A percentile compares a stretch with the other conserved stretches of the same genome.
Conservation (phyloP, 2,113 vertebrate genomes). For the Oreochromis niloticus region DNA sequence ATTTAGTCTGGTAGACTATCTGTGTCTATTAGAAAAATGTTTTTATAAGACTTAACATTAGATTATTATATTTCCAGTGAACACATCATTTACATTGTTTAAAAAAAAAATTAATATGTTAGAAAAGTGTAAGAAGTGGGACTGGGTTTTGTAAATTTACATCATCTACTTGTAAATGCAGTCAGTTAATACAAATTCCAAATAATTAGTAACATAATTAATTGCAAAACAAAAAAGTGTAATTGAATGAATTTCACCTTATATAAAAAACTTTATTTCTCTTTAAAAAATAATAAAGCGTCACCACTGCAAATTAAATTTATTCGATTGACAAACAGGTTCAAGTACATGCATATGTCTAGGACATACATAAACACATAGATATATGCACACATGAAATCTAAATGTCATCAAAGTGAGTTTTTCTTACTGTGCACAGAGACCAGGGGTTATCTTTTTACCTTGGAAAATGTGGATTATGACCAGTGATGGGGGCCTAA, state of each 20-base stretch:
- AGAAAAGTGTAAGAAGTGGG: neutral
- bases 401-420: neutral
- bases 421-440: neutral
- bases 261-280: neutral
- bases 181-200: neutral
- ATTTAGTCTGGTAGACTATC: neutral
- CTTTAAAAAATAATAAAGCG: neutral
- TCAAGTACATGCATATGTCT: neutral
- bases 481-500: neutral
- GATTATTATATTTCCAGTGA: neutral
- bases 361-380: neutral
- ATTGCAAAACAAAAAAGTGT: neutral
- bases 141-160: neutral
- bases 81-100: neutral
- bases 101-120: neutral
- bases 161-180: neutral
- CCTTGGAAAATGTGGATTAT: neutral
- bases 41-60: neutral
- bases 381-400: neutral
- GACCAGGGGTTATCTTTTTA: neutral
- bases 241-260: neutral
- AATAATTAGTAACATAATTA: neutral
- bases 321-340: neutral
- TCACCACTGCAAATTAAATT: neutral
- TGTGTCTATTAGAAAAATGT: neutral